Evolutionary conservation across 2,888 invertebrate species (phyloP), one percentile per base, ranked within the genome.

Genomic region (Helobdella robusta): DNA sequence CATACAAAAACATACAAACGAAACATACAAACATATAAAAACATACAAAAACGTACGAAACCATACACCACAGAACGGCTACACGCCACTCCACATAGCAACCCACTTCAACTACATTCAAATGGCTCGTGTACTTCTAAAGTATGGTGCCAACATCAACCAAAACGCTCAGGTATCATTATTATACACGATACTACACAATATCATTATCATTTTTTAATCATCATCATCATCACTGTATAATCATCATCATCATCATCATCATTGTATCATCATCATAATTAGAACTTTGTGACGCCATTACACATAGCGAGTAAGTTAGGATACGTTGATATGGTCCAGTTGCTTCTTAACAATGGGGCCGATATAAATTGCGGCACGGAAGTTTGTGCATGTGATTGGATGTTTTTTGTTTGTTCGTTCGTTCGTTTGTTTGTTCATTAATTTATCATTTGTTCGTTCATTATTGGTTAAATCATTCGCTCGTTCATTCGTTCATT

Each of bases 71-170:
- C 74, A 83, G 84, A 93, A 92, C 71, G 97, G 95, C 54, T 99
- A 99, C 81, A 99, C 98, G 20, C 97, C 98, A 11, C 84, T 99
- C 64, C 98, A 99, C 82, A 98, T 99, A 77, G 93, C 94, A 66
- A 89, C 97, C n/a, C 98, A 99, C 82, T 98, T 99, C 79, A 97
- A 97, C 71, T 97, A 98, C 82, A 92, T 93, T 77, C 86, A 89
- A 70, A 93, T 98, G 66, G 98, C 93, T 69, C 86, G 89, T 73
- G 82, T 99, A 73, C 85, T 99, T 66, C 86, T 97, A 69, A 90
- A 92, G 72, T 90, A 92, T 80, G 94, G 94, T 64, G 98, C 98
- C 67, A 93, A 98, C 79, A 94, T 97, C 69, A 98, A 98, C 82
- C 97, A 89, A 77, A 88, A 91, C 70, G 98, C 98, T 28, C 94